A percentile compares a stretch with the other conserved stretches of the same genome.
Evolutionary conservation across 2,888 invertebrate genomes (phyloP).

Genomic region (Drosophila cracens): DNA sequence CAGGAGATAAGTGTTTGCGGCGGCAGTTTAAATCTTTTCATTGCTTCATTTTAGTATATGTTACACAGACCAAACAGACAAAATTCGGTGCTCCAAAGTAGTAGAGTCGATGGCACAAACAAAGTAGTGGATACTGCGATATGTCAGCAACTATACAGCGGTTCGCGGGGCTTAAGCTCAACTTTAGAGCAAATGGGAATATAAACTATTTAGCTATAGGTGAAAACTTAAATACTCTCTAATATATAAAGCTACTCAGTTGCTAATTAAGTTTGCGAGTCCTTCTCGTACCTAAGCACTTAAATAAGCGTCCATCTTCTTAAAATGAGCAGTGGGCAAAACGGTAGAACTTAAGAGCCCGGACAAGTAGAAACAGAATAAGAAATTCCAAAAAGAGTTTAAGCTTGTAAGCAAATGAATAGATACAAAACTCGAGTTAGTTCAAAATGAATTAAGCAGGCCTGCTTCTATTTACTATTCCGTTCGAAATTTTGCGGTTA

Average conservation of each 20-base stretch:
- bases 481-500: not conserved
- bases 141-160: slow-evolving; percentile 8
- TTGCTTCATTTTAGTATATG: slow-evolving; percentile 11
- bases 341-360: not conserved
- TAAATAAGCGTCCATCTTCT: not conserved
- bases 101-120: slow-evolving; percentile 42
- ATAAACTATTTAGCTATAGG: not conserved
- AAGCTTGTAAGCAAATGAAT: not conserved
- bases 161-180: not conserved
- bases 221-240: slow-evolving; percentile 14
- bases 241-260: not conserved
- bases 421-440: not conserved
- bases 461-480: not conserved
- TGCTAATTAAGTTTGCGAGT: not conserved
- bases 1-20: slow-evolving; percentile 30
- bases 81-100: slow-evolving; percentile 25
- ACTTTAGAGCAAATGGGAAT: not conserved
- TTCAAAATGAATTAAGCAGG: not conserved
- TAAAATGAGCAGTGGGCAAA: not conserved
- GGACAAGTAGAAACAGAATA: not conserved
- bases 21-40: slow-evolving; percentile 9
- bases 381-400: not conserved
- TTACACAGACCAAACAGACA: slow-evolving; percentile 19
- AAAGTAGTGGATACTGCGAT: slow-evolving; percentile 12
- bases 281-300: not conserved